Evolutionary conservation across 2,113 vertebrate species (phyloP).

Genomic region (Glaucidium brasilianum): DNA sequence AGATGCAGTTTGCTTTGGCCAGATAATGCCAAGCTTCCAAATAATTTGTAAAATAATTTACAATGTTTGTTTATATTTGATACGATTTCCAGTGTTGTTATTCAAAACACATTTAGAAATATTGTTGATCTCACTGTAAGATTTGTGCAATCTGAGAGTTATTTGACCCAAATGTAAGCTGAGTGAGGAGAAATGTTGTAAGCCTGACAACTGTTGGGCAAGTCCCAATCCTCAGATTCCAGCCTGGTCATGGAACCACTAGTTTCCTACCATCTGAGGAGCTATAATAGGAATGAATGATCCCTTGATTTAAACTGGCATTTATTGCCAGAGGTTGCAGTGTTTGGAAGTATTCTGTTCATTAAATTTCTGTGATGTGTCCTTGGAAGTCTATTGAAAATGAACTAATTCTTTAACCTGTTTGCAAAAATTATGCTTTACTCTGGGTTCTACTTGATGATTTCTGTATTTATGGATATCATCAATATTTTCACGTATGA

Average conservation of each 20-base stretch:
- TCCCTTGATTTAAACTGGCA: neutral
- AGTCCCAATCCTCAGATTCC: neutral
- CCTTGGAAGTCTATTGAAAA: neutral
- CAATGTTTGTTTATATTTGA: neutral
- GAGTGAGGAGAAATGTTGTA: neutral
- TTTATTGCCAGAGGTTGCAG: neutral
- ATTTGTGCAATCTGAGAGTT: neutral
- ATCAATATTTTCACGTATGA: neutral
- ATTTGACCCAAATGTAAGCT: neutral
- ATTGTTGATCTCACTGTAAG: neutral
- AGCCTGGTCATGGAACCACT: neutral
- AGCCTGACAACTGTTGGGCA: neutral
- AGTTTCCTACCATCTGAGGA: neutral
- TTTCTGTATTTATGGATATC: neutral
- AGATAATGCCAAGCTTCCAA: neutral
- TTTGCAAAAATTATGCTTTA: neutral
- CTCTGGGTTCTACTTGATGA: neutral
- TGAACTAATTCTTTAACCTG: neutral
- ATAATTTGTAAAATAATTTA: neutral
- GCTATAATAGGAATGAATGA: neutral
- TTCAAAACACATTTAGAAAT: neutral
- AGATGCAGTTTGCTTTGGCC: neutral
- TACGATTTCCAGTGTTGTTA: neutral
- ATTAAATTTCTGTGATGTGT: neutral
- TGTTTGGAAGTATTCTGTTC: neutral